Percentiles rank a stretch among this genome's conserved stretches.
Conservation (phyloP, 2,113 vertebrate species). For the Andinoacara biseriatus region DNA sequence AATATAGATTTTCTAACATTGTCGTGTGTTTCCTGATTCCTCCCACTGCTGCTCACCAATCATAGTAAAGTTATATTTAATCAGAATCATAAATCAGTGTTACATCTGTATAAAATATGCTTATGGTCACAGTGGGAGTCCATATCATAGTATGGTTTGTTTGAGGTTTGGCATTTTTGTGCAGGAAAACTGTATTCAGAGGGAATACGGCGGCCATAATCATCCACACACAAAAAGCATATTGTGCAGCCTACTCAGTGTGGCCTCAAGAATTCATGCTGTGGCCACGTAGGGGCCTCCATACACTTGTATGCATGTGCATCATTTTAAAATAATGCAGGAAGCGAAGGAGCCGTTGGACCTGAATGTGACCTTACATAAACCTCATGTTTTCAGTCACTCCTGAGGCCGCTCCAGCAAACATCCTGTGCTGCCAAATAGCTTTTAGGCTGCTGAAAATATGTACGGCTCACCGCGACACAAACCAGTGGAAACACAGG, state of each 20-base stretch:
- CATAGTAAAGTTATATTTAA: background rate
- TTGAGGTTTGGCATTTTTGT: background rate
- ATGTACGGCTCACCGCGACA: background rate
- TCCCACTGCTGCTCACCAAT: background rate
- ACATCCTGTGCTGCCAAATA: conserved; percentile 26
- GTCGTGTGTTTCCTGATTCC: background rate
- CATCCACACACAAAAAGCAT: background rate
- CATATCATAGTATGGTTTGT: conserved; percentile 8
- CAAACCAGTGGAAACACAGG: background rate
- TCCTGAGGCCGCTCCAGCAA: background rate
- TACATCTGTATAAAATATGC: conserved; percentile 19
- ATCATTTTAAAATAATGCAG: conserved; percentile 38
- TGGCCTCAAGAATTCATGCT: conserved; percentile 30
- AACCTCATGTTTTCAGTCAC: conserved; percentile 13
- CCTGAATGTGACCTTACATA: conserved; percentile 32
- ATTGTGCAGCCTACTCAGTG: background rate
- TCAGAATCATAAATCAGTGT: background rate
- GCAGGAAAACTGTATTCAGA: background rate
- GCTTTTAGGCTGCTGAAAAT: conserved; percentile 22
- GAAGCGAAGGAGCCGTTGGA: conserved; percentile 27
- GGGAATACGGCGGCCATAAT: conserved; percentile 36
- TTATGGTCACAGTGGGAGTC: background rate
- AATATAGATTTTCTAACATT: background rate
- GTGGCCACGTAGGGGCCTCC: conserved; percentile 37
- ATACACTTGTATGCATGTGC: background rate